phyloP scores from a whole-genome alignment of 2,888 invertebrate species.

The Acanthosepion pharaonis region DNA sequence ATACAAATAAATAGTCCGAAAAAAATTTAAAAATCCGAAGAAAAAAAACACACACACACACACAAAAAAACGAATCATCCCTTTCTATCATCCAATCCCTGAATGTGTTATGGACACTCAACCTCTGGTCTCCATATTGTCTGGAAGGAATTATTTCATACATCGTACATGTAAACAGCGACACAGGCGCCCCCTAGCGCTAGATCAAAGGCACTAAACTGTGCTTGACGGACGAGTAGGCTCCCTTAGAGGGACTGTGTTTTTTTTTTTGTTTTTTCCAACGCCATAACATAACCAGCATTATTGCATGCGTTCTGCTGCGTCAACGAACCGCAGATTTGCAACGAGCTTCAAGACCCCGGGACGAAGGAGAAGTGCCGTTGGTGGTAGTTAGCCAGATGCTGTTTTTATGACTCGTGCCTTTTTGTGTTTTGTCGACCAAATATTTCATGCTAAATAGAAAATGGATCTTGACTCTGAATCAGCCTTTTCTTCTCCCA shows the following conservation, averaged over 20 bases:
- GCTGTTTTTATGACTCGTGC: too few relatives aligned
- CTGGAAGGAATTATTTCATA: background rate
- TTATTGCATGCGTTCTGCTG: constrained; percentile 1
- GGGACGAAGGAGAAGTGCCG: background rate
- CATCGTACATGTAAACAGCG: constrained; percentile 33
- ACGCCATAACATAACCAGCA: background rate
- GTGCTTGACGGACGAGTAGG: constrained; percentile 33
- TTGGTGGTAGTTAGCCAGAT: background rate
- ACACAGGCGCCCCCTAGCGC: background rate
- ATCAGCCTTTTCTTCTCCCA: too few relatives aligned
- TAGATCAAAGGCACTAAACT: constrained; percentile 13
- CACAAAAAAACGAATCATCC: background rate
- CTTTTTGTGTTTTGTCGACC: too few relatives aligned
- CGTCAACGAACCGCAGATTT: background rate
- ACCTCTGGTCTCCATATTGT: background rate
- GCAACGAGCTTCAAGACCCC: background rate
- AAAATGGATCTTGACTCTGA: too few relatives aligned
- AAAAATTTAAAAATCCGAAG: background rate
- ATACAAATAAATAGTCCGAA: background rate
- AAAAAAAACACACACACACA: background rate
- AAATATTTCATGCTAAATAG: too few relatives aligned
- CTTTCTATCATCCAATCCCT: background rate
- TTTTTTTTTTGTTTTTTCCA: background rate
- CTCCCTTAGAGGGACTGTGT: background rate
- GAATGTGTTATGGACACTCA: background rate